These are phyloP conservation scores for Dioctria linearis DNA, from an alignment of 2,888 invertebrate species.

Conservation along the genomic window DNA sequence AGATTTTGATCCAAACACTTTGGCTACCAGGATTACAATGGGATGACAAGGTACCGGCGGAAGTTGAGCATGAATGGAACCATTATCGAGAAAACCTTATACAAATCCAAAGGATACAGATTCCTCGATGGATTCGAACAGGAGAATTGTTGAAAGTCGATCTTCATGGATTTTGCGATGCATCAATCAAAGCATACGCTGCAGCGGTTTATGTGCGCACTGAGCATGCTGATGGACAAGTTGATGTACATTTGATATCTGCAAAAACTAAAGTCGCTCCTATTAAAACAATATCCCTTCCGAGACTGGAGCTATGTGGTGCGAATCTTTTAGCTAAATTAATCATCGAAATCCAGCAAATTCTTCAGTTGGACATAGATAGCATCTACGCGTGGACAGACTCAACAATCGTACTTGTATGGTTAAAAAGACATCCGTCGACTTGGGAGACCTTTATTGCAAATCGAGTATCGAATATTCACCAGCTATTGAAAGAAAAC, in stretches of 20 bases:
- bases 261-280: neutral
- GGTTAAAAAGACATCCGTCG: too few species aligned
- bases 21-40: constrained; percentile 46
- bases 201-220: constrained; percentile 6
- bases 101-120: neutral
- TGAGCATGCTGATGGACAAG: neutral
- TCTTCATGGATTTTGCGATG: constrained; percentile 26
- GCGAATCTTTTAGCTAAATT: too few species aligned
- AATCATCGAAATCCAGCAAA: too few species aligned
- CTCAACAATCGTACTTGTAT: too few species aligned
- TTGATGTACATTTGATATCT: neutral
- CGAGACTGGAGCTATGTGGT: neutral
- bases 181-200: neutral
- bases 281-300: neutral
- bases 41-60: constrained; percentile 46
- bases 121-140: neutral
- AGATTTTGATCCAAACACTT: constrained; percentile 52
- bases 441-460: too few species aligned
- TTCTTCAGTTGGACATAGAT: too few species aligned
- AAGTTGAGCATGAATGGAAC: constrained; percentile 8
- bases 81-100: neutral
- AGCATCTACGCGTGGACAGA: too few species aligned
- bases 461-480: too few species aligned
- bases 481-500: too few species aligned
- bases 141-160: too few species aligned